Evolutionary conservation across 2,113 vertebrate genomes (phyloP), one percentile per base, ranked within the genome.

Genomic region (Hiodon tergisus): DNA sequence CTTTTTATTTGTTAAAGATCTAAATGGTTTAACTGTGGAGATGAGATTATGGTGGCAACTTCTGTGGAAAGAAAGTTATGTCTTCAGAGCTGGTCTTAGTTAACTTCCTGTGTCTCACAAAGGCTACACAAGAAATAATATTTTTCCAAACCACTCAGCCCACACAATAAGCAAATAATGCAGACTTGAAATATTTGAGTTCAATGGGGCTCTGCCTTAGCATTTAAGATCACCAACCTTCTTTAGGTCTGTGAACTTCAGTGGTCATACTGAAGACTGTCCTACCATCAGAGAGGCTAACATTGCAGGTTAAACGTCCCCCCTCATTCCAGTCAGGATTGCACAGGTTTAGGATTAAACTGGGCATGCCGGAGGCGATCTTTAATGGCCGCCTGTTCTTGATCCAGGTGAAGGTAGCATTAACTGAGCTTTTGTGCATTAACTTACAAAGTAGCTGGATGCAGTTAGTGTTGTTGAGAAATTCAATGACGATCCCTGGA

Each of bases 341-440:
- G 61, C 83, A 84, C 57, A 81, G 71, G 9, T 0, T 7, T 59
- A 83, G 71, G 0, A 46, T 0, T 31, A 31, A 52, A 66, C 77
- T 81, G 10, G 11, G 77, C 17, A 17, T 46, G 2, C 1, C 31
- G n/a, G n/a, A 16, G 7, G 0, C 7, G 53, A n/a, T 31, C 31
- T 31, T 31, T 2, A 31, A 31, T 31, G 2, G 14, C 6, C 76
- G 48, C 77, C 55, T 47, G 3, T 11, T 54, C 68, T 1, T 57
- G 57, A 1, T 69, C 83, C 83, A 85, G 54, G 72, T 81, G 73
- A 85, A 78, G 72, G 75, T 75, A 8, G 75, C 69, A 48, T 47
- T n/a, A 50, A 74, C 67, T 59, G 69, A 13, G 5, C 9, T 50
- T 7, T 69, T 48, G 66, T 3, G 16, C 6, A 75, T 48, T 66